Percentiles rank a stretch among this genome's conserved stretches.
These are phyloP conservation scores for Apis florea DNA, from an alignment of 1,140 invertebrate genomes.

Conservation along the genomic window DNA sequence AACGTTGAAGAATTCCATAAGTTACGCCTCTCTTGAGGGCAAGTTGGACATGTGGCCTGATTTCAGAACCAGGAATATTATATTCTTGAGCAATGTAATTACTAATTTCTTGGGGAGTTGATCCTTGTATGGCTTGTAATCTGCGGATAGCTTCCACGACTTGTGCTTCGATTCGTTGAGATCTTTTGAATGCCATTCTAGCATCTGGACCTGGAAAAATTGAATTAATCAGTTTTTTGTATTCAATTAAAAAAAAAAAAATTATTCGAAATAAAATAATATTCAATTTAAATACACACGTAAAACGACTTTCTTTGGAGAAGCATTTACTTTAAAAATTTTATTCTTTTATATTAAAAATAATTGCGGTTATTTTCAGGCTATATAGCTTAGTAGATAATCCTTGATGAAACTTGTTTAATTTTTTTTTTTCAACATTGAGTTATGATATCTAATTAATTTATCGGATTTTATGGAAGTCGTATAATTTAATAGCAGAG, in stretches of 20 bases:
- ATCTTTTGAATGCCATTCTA: conserved; percentile 45
- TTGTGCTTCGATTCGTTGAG: conserved; percentile 70
- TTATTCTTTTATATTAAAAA: too few relatives aligned
- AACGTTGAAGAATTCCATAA: conserved; percentile 71
- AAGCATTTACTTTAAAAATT: background rate
- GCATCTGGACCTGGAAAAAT: background rate
- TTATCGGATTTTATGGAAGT: background rate
- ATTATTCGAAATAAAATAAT: too few relatives aligned
- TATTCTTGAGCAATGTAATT: conserved; percentile 74
- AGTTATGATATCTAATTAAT: background rate
- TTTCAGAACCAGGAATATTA: conserved; percentile 60
- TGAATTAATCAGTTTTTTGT: background rate
- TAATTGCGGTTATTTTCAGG: too few relatives aligned
- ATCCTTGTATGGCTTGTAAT: conserved; percentile 73
- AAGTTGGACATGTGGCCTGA: conserved; percentile 68
- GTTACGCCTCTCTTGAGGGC: conserved; percentile 71
- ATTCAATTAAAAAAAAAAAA: background rate
- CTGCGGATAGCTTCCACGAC: conserved; percentile 74
- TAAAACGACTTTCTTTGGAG: background rate
- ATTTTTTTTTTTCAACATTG: background rate
- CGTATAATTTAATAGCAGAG: too few relatives aligned
- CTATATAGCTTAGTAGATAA: too few relatives aligned
- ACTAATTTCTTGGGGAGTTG: conserved; percentile 73
- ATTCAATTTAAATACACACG: background rate
- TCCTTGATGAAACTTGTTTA: too few relatives aligned